Evolutionary conservation across 2,888 invertebrate species (phyloP).

Genomic region (Caenorhabditis zanzibari): DNA sequence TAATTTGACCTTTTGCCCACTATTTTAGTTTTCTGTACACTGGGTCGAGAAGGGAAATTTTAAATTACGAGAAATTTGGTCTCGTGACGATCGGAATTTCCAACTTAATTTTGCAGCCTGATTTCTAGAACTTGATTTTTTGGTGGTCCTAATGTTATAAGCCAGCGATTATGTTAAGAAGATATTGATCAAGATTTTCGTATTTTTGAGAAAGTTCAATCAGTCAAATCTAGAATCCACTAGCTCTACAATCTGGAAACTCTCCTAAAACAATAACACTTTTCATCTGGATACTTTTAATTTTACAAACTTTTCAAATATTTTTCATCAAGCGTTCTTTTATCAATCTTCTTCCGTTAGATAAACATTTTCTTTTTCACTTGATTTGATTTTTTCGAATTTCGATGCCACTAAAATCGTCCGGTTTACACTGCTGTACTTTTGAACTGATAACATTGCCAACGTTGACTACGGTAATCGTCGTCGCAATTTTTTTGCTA

Average conservation of each 20-base stretch:
- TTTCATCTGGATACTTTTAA: no score
- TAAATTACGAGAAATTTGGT: constrained; percentile 26
- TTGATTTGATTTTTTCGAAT: neutral
- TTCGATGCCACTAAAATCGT: neutral
- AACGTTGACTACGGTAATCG: constrained; percentile 3
- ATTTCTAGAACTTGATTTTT: neutral
- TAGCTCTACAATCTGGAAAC: no score
- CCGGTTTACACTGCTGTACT: neutral
- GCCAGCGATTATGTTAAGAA: no score
- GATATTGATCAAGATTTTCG: no score
- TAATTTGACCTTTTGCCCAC: constrained; percentile 44
- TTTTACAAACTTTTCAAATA: no score
- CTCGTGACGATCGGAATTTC: constrained; percentile 28
- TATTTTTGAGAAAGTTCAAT: no score
- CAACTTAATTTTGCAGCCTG: neutral
- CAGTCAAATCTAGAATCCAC: no score
- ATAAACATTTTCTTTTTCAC: neutral
- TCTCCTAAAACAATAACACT: no score
- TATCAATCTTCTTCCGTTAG: no score
- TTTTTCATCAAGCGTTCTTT: no score
- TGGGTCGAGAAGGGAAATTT: neutral
- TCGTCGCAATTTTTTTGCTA: neutral
- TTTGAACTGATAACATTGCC: constrained; percentile 26
- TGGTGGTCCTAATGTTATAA: no score
- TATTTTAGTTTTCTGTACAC: neutral